A percentile compares a stretch with the other conserved stretches of the same genome.
phyloP scores from a whole-genome alignment of 2,113 vertebrate species.

The Regulus satrapa region DNA sequence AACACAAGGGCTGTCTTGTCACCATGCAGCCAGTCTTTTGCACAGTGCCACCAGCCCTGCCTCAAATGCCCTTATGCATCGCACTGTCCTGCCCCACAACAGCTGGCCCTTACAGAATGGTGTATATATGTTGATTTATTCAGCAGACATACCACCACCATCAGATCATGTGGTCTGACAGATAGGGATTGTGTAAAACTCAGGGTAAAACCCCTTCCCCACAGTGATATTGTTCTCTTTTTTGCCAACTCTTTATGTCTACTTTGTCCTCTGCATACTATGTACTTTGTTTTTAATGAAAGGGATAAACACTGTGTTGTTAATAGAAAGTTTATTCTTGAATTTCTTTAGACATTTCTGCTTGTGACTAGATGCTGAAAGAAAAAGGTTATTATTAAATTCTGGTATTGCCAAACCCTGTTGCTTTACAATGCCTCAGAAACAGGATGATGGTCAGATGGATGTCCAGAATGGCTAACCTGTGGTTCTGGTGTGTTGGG shows the following conservation, averaged over 20 bases:
- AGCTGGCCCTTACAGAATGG: not conserved
- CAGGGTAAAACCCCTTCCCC: not conserved
- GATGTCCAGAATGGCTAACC: not conserved
- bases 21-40: not conserved
- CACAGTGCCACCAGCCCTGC: not conserved
- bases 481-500: fast-evolving
- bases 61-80: not conserved
- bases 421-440: not conserved
- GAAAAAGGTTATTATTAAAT: not conserved
- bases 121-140: not conserved
- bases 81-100: not conserved
- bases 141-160: not conserved
- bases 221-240: not conserved
- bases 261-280: not conserved
- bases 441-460: not conserved
- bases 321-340: not conserved
- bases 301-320: not conserved
- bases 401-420: fast-evolving
- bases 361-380: not conserved
- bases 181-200: not conserved
- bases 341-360: not conserved
- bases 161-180: not conserved
- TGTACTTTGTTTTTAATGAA: not conserved
- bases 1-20: not conserved
- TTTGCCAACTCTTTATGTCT: not conserved